Conservation (phyloP, 2,113 vertebrate species). For the Galemys pyrenaicus region DNA sequence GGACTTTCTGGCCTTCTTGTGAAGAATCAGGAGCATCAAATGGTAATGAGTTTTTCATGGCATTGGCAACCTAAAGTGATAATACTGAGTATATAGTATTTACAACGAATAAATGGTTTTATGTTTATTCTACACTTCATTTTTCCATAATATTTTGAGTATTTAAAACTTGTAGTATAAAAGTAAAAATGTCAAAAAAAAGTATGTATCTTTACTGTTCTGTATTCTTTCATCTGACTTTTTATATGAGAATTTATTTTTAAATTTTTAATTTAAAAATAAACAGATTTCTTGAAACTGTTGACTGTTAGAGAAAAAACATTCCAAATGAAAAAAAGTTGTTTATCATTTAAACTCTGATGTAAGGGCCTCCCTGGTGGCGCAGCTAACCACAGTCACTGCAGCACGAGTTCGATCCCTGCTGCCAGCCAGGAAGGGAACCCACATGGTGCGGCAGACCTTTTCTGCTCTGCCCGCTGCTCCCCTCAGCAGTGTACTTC, state of each 20-base stretch:
- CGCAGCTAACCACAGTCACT: too few species aligned
- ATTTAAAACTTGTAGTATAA: conserved; percentile 27
- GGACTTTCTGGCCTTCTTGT: conserved; percentile 92
- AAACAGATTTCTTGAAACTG: conserved; percentile 13
- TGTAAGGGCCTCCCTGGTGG: too few species aligned
- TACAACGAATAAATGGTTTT: neutral
- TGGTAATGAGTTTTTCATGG: conserved; percentile 97
- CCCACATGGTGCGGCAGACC: too few species aligned
- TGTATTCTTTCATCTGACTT: conserved; percentile 25
- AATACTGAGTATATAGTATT: conserved; percentile 56
- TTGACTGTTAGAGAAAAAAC: conserved; percentile 42
- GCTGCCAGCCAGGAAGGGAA: too few species aligned
- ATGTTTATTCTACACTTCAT: neutral
- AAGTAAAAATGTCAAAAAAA: conserved; percentile 32
- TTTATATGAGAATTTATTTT: conserved; percentile 37
- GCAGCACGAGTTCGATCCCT: too few species aligned
- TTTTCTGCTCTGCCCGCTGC: too few species aligned
- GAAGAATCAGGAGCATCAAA: conserved; percentile 92
- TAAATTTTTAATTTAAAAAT: too few species aligned
- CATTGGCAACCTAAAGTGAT: conserved; percentile 93
- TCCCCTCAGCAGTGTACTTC: too few species aligned
- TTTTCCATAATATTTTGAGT: conserved; percentile 1
- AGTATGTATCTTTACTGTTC: neutral
- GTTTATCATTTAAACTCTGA: conserved; percentile 41
- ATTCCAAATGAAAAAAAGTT: conserved; percentile 34